Base-by-base conservation (phyloP, 2,113 vertebrate genomes). In the Myotis lucifugus region DNA sequence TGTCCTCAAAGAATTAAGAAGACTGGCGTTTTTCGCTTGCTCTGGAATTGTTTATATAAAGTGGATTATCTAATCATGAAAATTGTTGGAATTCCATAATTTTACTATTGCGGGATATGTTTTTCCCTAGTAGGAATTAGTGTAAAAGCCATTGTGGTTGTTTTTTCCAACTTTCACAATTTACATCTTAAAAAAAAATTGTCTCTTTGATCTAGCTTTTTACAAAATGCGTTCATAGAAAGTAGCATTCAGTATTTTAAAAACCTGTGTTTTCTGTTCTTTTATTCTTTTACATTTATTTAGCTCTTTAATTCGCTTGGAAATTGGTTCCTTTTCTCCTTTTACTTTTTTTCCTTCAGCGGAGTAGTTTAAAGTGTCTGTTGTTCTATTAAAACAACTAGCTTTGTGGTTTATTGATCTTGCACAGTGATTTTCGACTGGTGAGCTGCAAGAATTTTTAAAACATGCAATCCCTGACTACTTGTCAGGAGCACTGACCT, bases 1-100 rank as follows among this genome's bases (percentile, higher is more conserved):
- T 97, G 18, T 12, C 25, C 8, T 92, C 59, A 96, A 94, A 91
- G 48, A 66, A 25, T 94, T 91, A 67, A 32, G 37, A 89, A 91
- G 32, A 82, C 14, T 37, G 13, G 1, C 4, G 50, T 34, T 89
- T 74, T 64, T 14, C 10, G 56, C 50, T 3, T 94, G 18, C 18
- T 87, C 18, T n/a, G 21, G 10, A 74, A 73, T 91, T 2, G 8
- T 40, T 89, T 69, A 50, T 34, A 59, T 74, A 94, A 92, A 85
- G 15, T 29, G 15, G 21, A 54, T 94, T 87, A 50, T 48, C 9
- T 69, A 34, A 19, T 82, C 4, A 32, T 34, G 52, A 91, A 91
- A 82, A 27, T 23, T 69, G 11, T 46, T 74, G 46, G 8, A 82
- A 72, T n/a, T 95, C 48, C 72, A 48, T 0, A 77, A 13, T 85